Evolutionary conservation across 2,797 vertebrate genomes (phyloP), one percentile per base, ranked within the genome.

Genomic region (Anisognathus igniventris): DNA sequence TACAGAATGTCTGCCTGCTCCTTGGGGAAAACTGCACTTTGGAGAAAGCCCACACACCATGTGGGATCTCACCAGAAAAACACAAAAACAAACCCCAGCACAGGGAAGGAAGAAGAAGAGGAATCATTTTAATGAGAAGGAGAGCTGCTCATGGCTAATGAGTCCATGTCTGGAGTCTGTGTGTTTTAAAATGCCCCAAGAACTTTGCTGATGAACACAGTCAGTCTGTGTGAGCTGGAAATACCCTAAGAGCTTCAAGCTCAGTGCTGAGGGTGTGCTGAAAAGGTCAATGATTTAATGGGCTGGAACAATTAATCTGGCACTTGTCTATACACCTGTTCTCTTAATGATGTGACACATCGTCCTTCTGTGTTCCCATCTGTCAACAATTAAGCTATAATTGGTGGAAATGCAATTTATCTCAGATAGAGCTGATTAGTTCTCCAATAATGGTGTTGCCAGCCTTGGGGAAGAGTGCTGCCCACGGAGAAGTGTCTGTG

Each of bases 301-400:
- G 93, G 86, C 92, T 96, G 89, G 86, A 96, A 96, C 95, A 94
- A 96, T 95, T 95, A 80, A 95, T 95, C 94, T 96, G 96, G 95
- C 94, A 96, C 91, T 96, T 93, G 62, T 91, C 94, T 95, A 88
- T 95, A 96, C 93, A 96, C 94, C 96, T 96, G 95, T 96, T 93
- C 94, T 77, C 86, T 86, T 92, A 95, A 96, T 83, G 93, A 91
- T 75, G 85, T 87, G 78, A 93, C 91, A 94, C 92, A 93, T 92
- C 92, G 77, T 91, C 96, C 93, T 95, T 95, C 95, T 96, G 93
- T 56, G 93, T 72, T 94, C 88, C 95, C 95, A 96, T 96, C 96
- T 96, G 96, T 92, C 96, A 94, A 95, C 93, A 95, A 95, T 96
- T 94, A 95, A 95, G 91, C 93, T 83, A 6, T 95, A 96, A 96